Conservation (phyloP, 2,888 invertebrate species). For the Leucania comma region DNA sequence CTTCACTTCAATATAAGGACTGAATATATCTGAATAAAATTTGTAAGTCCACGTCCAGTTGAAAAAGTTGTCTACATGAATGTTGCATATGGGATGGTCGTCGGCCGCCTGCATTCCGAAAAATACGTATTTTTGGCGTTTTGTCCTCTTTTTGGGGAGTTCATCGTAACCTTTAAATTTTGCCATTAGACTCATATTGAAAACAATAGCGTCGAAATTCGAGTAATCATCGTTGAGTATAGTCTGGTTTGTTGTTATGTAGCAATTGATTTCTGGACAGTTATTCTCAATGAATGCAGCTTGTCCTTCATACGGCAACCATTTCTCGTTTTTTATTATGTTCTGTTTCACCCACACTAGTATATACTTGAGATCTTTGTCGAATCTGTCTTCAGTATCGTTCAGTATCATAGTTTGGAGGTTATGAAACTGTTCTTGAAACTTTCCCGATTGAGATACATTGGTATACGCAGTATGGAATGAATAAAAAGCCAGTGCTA, state of each 20-base stretch:
- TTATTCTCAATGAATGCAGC: conserved; percentile 71
- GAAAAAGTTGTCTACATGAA: conserved; percentile 77
- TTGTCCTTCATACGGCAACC: conserved; percentile 69
- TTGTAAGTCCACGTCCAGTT: conserved; percentile 88
- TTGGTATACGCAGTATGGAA: conserved; percentile 75
- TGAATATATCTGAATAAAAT: conserved; percentile 81
- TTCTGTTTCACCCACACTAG: conserved; percentile 73
- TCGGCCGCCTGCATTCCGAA: conserved; percentile 76
- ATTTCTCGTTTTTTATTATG: conserved; percentile 1
- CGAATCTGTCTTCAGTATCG: conserved; percentile 37
- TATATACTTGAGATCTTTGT: conserved; percentile 76
- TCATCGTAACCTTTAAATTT: conserved; percentile 61
- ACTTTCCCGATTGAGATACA: conserved; percentile 62
- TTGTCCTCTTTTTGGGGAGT: conserved; percentile 72
- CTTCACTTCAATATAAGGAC: conserved; percentile 81
- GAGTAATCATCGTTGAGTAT: conserved; percentile 70
- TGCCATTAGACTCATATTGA: conserved; percentile 71
- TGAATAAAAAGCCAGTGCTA: conserved; percentile 78
- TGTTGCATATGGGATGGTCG: conserved; percentile 75
- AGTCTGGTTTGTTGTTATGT: conserved; percentile 76
- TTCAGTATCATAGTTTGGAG: conserved; percentile 26
- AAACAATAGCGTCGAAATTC: conserved; percentile 81
- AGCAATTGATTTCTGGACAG: conserved; percentile 80
- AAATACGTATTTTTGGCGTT: conserved; percentile 81
- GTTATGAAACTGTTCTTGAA: conserved; percentile 53